These are phyloP conservation scores for Jaculus jaculus DNA, from an alignment of 2,113 vertebrate genomes.

Conservation along the genomic window DNA sequence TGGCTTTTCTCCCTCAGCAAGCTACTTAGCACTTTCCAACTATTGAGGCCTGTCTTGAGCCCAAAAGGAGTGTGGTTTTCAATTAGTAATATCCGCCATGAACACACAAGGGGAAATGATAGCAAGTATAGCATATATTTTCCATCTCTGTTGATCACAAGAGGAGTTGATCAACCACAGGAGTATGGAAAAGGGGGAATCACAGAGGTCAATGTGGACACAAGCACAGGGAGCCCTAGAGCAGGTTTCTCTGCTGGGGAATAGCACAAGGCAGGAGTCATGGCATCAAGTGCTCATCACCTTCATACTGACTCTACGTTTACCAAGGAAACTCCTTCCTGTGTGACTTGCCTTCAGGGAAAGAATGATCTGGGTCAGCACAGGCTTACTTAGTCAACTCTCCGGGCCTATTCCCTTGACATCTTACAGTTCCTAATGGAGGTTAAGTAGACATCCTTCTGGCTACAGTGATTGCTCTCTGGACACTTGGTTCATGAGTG, in stretches of 20 bases:
- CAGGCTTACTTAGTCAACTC: background rate
- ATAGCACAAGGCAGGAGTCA: background rate
- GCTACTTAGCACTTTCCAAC: background rate
- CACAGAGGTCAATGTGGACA: background rate
- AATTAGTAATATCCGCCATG: constrained; percentile 40
- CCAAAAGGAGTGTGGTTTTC: background rate
- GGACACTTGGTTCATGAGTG: background rate
- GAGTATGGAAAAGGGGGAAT: background rate
- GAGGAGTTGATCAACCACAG: background rate
- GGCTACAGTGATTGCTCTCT: background rate
- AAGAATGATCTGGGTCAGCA: background rate
- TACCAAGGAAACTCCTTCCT: constrained; percentile 2
- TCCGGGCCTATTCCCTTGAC: background rate
- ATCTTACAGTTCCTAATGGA: background rate
- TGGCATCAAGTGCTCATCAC: background rate
- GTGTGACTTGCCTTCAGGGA: background rate
- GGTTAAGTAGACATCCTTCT: background rate
- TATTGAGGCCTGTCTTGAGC: background rate
- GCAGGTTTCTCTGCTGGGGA: background rate
- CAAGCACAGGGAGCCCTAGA: background rate
- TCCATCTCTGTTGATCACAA: background rate
- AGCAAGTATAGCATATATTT: background rate
- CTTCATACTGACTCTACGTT: background rate
- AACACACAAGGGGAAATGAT: background rate
- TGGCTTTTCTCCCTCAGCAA: too few species aligned